These are phyloP conservation scores for Mycalesis mineus DNA, from an alignment of 2,888 invertebrate species.

Conservation along the genomic window DNA sequence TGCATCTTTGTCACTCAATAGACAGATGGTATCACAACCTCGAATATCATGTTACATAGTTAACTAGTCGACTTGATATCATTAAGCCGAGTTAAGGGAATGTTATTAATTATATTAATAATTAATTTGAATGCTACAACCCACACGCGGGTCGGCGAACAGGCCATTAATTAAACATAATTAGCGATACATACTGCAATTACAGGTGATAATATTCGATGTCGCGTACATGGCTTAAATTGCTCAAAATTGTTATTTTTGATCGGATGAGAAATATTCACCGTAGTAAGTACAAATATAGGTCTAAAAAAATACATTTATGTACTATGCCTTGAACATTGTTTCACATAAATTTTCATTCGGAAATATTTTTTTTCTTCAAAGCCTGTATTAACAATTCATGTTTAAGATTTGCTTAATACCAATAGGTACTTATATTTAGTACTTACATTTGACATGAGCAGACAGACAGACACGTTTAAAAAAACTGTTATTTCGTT, in stretches of 20 bases:
- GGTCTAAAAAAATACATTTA: too few species aligned
- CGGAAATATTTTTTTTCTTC: too few species aligned
- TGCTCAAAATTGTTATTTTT: background rate
- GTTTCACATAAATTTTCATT: too few species aligned
- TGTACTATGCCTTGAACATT: too few species aligned
- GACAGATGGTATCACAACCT: background rate
- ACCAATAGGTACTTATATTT: too few species aligned
- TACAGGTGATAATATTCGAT: background rate
- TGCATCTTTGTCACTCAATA: background rate
- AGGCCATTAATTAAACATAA: constrained; percentile 8
- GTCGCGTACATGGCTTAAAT: background rate
- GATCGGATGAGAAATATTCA: too few species aligned
- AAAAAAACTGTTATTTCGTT: too few species aligned
- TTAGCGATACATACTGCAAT: constrained; percentile 7
- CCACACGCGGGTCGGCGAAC: constrained; percentile 6
- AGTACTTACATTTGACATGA: too few species aligned
- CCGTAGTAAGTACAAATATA: too few species aligned
- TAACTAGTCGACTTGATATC: constrained; percentile 4
- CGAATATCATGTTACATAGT: background rate
- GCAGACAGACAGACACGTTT: too few species aligned
- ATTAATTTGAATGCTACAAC: constrained; percentile 5
- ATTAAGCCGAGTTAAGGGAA: constrained; percentile 6
- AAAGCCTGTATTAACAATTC: too few species aligned
- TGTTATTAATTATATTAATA: constrained; percentile 11
- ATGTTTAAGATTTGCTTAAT: too few species aligned